Conservation (phyloP, 1,140 invertebrate species). For the Macrosteles quadrilineatus region DNA sequence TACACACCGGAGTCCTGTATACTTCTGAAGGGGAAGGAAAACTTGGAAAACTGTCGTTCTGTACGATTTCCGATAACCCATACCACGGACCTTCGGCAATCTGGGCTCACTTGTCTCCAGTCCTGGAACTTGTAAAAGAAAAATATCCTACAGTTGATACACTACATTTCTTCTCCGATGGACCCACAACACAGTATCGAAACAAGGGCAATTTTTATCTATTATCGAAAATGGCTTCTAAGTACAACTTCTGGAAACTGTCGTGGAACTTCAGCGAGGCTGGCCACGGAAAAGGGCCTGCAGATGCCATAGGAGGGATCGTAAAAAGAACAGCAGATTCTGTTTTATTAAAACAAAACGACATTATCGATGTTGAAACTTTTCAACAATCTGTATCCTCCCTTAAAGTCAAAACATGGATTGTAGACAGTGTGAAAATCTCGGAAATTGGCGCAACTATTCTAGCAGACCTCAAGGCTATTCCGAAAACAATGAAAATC, state of each 20-base stretch:
- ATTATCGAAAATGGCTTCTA: not conserved
- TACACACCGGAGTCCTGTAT: conserved; percentile 47
- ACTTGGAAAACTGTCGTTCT: conserved; percentile 45
- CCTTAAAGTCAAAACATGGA: no score
- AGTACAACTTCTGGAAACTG: not conserved
- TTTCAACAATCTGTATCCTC: no score
- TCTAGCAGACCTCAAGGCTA: no score
- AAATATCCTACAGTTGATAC: not conserved
- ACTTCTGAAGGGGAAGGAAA: conserved; percentile 30
- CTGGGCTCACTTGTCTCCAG: conserved; percentile 47
- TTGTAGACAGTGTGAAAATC: no score
- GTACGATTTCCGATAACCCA: conserved; percentile 46
- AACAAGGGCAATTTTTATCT: conserved; percentile 35
- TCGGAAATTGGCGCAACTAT: no score
- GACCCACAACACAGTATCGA: conserved; percentile 31
- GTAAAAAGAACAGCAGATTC: conserved; percentile 50
- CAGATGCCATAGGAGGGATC: conserved; percentile 49
- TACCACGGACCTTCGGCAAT: conserved; percentile 46
- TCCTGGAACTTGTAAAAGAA: no score
- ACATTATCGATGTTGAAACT: no score
- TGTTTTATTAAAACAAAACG: no score
- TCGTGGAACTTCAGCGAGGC: conserved; percentile 47
- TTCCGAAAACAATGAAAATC: no score
- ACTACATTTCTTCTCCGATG: conserved; percentile 29
- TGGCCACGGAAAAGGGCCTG: conserved; percentile 47